Evolutionary conservation across 2,797 vertebrate genomes (phyloP), one percentile per base, ranked within the genome.

Genomic region (Macropodus opercularis): DNA sequence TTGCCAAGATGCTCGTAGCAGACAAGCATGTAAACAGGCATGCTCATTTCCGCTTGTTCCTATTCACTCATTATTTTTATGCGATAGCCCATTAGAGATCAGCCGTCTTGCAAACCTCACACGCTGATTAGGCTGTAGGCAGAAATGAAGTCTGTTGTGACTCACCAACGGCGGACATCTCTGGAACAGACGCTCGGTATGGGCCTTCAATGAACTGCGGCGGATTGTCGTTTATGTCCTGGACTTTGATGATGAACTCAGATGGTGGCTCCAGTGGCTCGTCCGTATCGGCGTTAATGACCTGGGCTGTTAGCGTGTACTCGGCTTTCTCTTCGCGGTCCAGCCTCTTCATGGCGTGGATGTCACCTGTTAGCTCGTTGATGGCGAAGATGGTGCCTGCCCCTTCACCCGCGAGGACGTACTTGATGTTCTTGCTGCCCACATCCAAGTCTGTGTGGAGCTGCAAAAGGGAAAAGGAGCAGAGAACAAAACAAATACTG

Each of bases 231-330:
- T 99, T 99, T 91, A 99, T 99, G 90, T 99, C 97, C 88, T 99
- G 97, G 56, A 99, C 97, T 91, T 99, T 99, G 75, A 99, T 98
- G 85, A 98, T 98, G 91, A 99, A 99, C 86, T 98, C 96, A 1
- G 97, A 98, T 15, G 97, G 96, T 2, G 96, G 94, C 77, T 98
- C 97, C 75, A 99, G 81, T 48, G 96, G 95, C 71, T 95, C 92
- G 72, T 95, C 93, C 0, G 94, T 96, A 78, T 96, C 95, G 21
- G 93, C 93, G 73, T 98, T 95, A 39, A 97, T 80, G 2, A 96
- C 97, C 90, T 97, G 97, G 36, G 97, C 97, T 3, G 94, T 98
- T 24, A 99, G 90, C 0, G 97, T 99, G 82, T 99, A 99, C 80
- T 99, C 96, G 0, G 97, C 96, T 86, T 98, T 98, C 86, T 98